These are phyloP conservation scores for Monodelphis domestica DNA, from an alignment of 2,797 vertebrate species.

Conservation along the genomic window DNA sequence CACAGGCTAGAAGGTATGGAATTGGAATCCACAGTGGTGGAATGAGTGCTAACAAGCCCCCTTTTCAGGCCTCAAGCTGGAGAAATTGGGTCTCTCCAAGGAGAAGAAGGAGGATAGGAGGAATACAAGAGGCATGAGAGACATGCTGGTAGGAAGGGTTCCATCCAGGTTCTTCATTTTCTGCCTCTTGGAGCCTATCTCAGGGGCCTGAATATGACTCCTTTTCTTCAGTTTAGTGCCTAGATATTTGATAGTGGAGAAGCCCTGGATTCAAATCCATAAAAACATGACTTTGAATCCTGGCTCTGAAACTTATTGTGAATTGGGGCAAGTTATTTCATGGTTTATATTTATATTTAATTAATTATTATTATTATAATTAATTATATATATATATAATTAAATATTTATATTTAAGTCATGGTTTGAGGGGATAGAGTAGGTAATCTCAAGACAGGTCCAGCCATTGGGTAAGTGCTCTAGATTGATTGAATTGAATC, in stretches of 20 bases:
- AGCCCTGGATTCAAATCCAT: neutral
- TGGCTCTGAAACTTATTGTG: neutral
- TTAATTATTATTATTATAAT: too few relatives aligned
- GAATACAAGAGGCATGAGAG: neutral
- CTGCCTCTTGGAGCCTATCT: neutral
- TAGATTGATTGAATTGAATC: neutral
- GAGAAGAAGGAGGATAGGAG: neutral
- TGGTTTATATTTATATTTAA: too few relatives aligned
- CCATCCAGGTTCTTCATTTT: neutral
- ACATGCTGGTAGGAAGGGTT: neutral
- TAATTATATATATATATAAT: too few relatives aligned
- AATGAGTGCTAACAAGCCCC: neutral
- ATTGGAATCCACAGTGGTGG: neutral
- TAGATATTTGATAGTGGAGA: neutral
- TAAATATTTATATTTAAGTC: too few relatives aligned
- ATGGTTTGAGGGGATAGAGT: neutral
- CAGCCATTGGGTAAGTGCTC: neutral
- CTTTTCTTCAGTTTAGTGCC: neutral
- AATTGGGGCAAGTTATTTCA: neutral
- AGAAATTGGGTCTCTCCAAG: neutral
- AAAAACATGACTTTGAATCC: neutral
- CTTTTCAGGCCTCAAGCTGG: neutral
- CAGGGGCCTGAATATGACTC: neutral
- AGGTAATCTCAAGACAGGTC: neutral
- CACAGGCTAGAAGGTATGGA: neutral